Evolutionary conservation across 1,140 invertebrate species (phyloP).

Genomic region (Drosophila paulistorum): DNA sequence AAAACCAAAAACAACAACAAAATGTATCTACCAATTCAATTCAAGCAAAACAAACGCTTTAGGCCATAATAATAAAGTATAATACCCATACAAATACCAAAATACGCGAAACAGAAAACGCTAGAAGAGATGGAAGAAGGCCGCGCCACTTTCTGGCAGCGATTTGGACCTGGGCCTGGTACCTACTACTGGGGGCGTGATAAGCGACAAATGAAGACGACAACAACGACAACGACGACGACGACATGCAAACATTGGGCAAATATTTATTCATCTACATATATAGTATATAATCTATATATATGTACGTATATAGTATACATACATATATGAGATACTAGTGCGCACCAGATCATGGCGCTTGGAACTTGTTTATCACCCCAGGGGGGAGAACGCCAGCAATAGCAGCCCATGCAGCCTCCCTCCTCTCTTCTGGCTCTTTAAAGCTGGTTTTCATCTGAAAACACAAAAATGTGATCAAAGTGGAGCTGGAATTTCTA

Average conservation of each 20-base stretch:
- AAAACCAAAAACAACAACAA: conserved; percentile 7
- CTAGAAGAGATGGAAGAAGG: conserved; percentile 58
- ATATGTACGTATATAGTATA: conserved; percentile 15
- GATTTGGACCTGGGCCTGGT: background rate
- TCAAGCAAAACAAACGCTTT: conserved; percentile 3
- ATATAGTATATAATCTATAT: conserved; percentile 24
- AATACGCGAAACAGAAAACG: conserved; percentile 43
- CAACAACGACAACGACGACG: conserved; percentile 14
- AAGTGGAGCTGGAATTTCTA: conserved; percentile 5
- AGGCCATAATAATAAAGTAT: conserved; percentile 6
- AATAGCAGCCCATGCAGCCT: conserved; percentile 13
- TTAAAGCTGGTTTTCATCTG: conserved; percentile 52
- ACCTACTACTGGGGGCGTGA: conserved; percentile 34
- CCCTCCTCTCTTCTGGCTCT: conserved; percentile 9
- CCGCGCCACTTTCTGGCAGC: background rate
- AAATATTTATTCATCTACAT: conserved; percentile 32
- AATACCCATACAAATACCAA: conserved; percentile 28
- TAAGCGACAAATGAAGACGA: conserved; percentile 49
- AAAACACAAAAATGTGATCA: conserved; percentile 45
- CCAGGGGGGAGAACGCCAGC: conserved; percentile 14
- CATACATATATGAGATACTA: conserved; percentile 51
- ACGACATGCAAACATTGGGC: conserved; percentile 35
- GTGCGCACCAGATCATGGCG: conserved; percentile 58
- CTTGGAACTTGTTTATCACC: conserved; percentile 65
- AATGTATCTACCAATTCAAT: conserved; percentile 15